phyloP scores from a whole-genome alignment of 1,140 invertebrate species.

The Lanistes nyassanus region DNA sequence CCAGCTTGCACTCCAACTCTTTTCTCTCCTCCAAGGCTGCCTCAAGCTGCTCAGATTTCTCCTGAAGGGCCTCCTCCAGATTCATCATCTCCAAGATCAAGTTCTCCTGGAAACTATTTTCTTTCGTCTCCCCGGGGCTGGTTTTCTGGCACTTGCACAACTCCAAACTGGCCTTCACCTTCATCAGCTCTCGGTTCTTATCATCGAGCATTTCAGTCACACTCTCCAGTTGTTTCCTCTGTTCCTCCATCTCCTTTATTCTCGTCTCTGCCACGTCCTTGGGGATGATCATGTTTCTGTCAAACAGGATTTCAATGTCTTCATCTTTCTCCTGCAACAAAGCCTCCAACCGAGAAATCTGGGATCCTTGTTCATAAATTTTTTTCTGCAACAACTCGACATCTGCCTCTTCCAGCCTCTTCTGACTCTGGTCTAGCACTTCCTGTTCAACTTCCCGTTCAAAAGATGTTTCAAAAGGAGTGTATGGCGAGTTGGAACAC shows the following conservation, averaged over 20 bases:
- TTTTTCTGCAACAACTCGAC: conserved; percentile 12
- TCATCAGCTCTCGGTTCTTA: conserved; percentile 1
- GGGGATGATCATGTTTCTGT: conserved; percentile 28
- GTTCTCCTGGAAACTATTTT: conserved; percentile 12
- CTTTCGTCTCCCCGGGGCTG: not conserved
- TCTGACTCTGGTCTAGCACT: not conserved
- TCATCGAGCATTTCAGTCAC: not conserved
- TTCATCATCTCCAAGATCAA: conserved; percentile 23
- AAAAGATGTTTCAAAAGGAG: no score
- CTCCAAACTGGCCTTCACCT: not conserved
- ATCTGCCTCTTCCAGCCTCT: conserved; percentile 2
- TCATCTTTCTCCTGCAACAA: conserved; percentile 22
- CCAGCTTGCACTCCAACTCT: conserved; percentile 19
- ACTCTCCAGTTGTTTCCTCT: not conserved
- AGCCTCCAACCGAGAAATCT: conserved; percentile 8
- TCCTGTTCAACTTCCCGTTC: not conserved
- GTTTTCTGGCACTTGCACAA: conserved; percentile 7
- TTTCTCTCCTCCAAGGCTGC: not conserved
- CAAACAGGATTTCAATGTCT: conserved; percentile 23
- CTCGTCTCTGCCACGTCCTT: conserved; percentile 17
- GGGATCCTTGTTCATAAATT: conserved; percentile 10
- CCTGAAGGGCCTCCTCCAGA: conserved; percentile 24
- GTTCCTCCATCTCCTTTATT: conserved; percentile 5
- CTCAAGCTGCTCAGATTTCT: conserved; percentile 24
- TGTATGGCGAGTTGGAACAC: no score